Evolutionary conservation across 2,797 vertebrate genomes (phyloP), one percentile per base, ranked within the genome.

Genomic region (Myripristis jacobus): DNA sequence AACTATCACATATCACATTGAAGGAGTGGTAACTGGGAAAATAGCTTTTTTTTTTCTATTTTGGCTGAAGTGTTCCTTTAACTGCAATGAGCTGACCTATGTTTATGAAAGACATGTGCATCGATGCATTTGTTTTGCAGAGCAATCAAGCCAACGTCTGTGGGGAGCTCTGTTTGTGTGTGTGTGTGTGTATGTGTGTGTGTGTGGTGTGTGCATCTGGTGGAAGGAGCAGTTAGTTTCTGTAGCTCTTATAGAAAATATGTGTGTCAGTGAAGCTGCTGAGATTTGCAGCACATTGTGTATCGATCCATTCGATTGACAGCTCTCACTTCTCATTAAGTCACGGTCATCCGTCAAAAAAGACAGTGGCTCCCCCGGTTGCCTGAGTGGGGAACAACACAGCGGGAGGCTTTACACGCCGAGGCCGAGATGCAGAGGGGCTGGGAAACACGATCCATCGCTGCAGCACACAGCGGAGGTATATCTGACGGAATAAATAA

Each of bases 261-360:
- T 51, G 16, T 19, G 36, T n/a, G 11, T 62, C 22, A 68, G 66
- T 58, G 58, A 66, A 29, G 27, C 66, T 66, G 59, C 61, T 76
- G 74, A 67, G 62, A 77, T 65, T 58, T 69, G 69, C 79, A 56
- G 50, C 59, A 57, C 27, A 2, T 15, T 9, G 24, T 21, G n/a
- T 63, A 82, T 90, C 46, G 78, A 90, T 87, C 56, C 11, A 9
- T 18, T 24, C 46, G 70, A 88, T 83, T 88, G 87, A 70, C 63
- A 71, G 56, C 81, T 65, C 77, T 88, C 80, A 67, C 75, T 74
- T 83, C 74, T 87, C 76, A 86, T 88, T 87, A 87, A 81, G 59
- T 61, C 19, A 2, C 61, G n/a, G 55, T 36, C 73, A 79, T 89
- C 76, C 74, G 73, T 88, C 70, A 90, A 38, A 74, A 59, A n/a